Evolutionary conservation across 2,797 vertebrate genomes (phyloP), one percentile per base, ranked within the genome.

Genomic region (Lagodon rhomboides): DNA sequence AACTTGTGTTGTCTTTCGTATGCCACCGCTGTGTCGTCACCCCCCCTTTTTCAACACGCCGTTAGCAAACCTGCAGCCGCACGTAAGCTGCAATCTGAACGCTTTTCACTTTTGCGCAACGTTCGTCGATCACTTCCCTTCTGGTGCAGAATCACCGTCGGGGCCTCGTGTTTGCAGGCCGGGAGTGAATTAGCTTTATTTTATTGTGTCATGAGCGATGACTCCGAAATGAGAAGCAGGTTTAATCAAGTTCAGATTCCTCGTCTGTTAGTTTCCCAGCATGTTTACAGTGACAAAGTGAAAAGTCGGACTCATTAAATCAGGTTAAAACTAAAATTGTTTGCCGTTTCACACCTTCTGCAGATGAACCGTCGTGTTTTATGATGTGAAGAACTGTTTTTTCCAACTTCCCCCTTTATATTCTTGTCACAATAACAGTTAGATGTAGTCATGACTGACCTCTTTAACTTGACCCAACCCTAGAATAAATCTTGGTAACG

Each of bases 51-150:
- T 89, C 91, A 78, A 91, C 90, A 92, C 10, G 8, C 34, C 17
- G 66, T 89, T 87, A 12, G 68, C 54, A 80, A 90, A 91, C 73
- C 55, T 72, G 62, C 71, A 51, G 71, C 86, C 77, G 5, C 83
- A 75, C 6, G 1, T n/a, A 7, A 15, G 59, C 64, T 76, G 83
- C 82, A 88, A 89, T 74, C 51, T 56, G 34, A 73, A 71, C 85
- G 77, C 82, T 82, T 89, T 89, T 87, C 73, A 78, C 83, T 88
- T 88, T 87, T 90, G 76, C 87, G 74, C 43, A 64, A 82, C 17
- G 56, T 84, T 74, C 62, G 83, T 41, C 44, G 10, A 69, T 80
- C 77, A 83, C 85, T 85, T 90, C 85, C 75, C 73, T 5, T 44
- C n/a, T 7, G 2, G 3, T 10, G 47, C n/a, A 58, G 46, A 63